A percentile compares a stretch with the other conserved stretches of the same genome.
phyloP scores from a whole-genome alignment of 2,113 vertebrate species.

The Corythornis vintsioides region DNA sequence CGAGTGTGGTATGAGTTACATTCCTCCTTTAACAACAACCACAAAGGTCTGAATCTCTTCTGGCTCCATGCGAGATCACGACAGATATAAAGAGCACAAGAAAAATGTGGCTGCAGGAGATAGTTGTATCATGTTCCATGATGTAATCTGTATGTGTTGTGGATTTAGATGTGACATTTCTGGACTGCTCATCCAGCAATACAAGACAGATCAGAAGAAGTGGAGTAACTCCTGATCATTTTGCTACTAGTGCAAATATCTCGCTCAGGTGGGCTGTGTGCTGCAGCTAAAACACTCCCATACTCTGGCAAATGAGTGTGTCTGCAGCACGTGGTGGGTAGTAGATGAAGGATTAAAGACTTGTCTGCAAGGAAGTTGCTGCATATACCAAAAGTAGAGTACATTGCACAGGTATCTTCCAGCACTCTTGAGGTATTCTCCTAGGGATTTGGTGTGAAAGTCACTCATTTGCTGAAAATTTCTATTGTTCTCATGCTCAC shows the following conservation, averaged over 20 bases:
- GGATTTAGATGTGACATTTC: background rate
- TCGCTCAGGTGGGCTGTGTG: background rate
- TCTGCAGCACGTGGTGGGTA: background rate
- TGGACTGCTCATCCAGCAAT: background rate
- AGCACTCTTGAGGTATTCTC: background rate
- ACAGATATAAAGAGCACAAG: background rate
- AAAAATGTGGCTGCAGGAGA: constrained; percentile 4
- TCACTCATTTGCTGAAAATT: background rate
- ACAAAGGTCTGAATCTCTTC: background rate
- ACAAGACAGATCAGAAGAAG: background rate
- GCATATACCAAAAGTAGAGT: background rate
- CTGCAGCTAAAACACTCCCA: background rate
- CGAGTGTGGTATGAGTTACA: background rate
- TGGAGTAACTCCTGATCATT: background rate
- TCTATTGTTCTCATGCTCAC: background rate
- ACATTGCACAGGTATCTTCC: background rate
- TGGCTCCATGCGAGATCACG: background rate
- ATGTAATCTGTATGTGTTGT: background rate
- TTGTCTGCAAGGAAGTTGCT: background rate
- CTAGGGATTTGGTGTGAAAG: background rate
- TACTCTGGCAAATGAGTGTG: background rate
- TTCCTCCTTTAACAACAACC: background rate
- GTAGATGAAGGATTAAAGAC: background rate
- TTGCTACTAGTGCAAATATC: background rate
- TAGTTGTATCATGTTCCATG: background rate